A percentile compares a stretch with the other conserved stretches of the same genome.
These are phyloP conservation scores for Cygnus olor DNA, from an alignment of 2,797 vertebrate species.

Conservation along the genomic window DNA sequence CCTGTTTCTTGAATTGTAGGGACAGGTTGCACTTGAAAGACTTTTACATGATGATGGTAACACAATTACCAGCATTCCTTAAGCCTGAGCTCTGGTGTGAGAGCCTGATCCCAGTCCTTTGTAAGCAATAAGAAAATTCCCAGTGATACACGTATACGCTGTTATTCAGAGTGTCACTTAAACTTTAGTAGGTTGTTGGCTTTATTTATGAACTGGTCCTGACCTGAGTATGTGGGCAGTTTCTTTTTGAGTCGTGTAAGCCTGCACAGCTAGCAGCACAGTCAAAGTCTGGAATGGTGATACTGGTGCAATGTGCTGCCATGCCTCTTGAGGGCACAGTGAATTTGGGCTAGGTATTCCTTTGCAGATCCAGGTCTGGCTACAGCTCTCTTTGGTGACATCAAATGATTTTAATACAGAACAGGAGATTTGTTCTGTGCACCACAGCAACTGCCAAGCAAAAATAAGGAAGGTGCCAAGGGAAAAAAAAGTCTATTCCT, in stretches of 20 bases:
- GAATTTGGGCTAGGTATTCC: background rate
- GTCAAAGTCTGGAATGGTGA: background rate
- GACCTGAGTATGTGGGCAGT: background rate
- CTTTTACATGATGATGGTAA: background rate
- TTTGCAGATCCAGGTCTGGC: background rate
- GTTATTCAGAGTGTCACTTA: background rate
- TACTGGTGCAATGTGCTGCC: background rate
- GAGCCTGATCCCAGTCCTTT: background rate
- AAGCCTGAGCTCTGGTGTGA: background rate
- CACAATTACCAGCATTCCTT: background rate
- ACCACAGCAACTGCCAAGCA: background rate
- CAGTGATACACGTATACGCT: rapidly evolving
- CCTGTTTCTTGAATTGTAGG: background rate
- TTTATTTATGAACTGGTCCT: background rate
- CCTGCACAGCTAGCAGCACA: too few relatives aligned
- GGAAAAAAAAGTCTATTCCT: background rate
- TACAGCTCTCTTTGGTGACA: background rate
- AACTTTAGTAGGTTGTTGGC: background rate
- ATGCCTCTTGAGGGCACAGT: background rate
- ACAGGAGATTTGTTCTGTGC: background rate
- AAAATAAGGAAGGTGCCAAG: background rate
- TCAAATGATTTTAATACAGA: background rate
- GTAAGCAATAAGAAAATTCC: background rate
- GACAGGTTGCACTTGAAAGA: background rate
- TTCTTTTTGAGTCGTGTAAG: background rate